Evolutionary conservation across 2,797 vertebrate species (phyloP), one percentile per base, ranked within the genome.

Genomic region (Ataeniobius toweri): DNA sequence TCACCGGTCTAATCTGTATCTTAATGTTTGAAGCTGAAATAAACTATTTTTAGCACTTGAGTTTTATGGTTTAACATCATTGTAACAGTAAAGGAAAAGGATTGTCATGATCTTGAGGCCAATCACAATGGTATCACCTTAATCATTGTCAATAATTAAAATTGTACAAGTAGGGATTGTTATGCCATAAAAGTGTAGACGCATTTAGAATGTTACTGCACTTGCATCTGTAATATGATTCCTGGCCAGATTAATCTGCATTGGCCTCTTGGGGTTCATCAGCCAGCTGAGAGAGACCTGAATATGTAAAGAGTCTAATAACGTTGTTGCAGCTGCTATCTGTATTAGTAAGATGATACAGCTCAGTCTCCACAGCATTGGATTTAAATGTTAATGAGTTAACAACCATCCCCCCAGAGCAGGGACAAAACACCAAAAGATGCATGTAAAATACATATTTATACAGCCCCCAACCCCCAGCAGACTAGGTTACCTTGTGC

Each of bases 391-490:
- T 41, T 12, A 5, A 85, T 82, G 61, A 83, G 83, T 88, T 55
- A 77, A 73, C 82, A 58, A 74, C 77, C 73, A 80, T 53, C 77
- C 86, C 84, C 76, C 70, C 58, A 48, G 48, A 74, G 70, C 58
- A n/a, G 59, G 71, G 70, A 74, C n/a, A 72, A 73, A 53, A 82
- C 79, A 72, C 0, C 61, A 77, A 78, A 12, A 61, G 7, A 76
- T 75, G 77, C 77, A 83, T 74, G 31, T 55, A 80, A 65, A 81
- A 77, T 71, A 16, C 22, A 63, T 44, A 26, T 28, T 36, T 36
- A 36, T 18, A 48, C 0, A 58, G 28, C 36, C 31, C 20, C 55
- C 36, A 68, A n/a, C 58, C 61, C 48, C 73, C 76, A 69, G 44
- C 59, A 31, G 18, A 63, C 20, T 26, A 44, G 31, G n/a, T 75